Evolutionary conservation across 1,140 invertebrate species (phyloP).

Genomic region (Goniozus legneri): DNA sequence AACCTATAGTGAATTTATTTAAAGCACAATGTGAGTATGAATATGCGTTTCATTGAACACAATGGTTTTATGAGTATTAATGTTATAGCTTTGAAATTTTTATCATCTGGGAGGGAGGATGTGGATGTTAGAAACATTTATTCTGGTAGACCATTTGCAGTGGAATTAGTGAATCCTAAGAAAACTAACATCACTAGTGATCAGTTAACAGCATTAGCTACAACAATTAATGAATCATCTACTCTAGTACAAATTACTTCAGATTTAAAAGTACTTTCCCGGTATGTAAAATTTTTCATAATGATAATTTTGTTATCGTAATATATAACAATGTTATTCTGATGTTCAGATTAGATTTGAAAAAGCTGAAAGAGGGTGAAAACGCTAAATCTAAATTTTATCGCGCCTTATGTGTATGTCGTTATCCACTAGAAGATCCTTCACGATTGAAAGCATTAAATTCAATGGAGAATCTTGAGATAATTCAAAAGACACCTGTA

Average conservation of each 20-base stretch:
- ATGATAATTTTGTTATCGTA: slow-evolving; percentile 9
- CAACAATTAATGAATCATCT: slow-evolving; percentile 60
- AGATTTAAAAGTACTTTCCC: slow-evolving; percentile 63
- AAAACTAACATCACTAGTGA: slow-evolving; percentile 54
- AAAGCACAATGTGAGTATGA: slow-evolving; percentile 51
- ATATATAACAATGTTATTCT: slow-evolving; percentile 10
- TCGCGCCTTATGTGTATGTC: slow-evolving; percentile 70
- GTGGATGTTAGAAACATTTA: slow-evolving; percentile 87
- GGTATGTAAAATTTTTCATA: slow-evolving; percentile 44
- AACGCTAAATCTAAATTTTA: slow-evolving; percentile 83
- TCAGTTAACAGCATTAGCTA: slow-evolving; percentile 58
- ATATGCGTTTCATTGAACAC: background rate
- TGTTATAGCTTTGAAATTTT: slow-evolving; percentile 63
- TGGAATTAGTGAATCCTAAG: slow-evolving; percentile 75
- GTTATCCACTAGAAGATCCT: slow-evolving; percentile 28
- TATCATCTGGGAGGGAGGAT: slow-evolving; percentile 91
- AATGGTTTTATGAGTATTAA: background rate
- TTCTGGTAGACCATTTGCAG: slow-evolving; percentile 80
- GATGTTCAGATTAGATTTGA: slow-evolving; percentile 63
- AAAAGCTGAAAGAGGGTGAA: slow-evolving; percentile 80
- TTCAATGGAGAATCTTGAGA: slow-evolving; percentile 57
- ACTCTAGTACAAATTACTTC: slow-evolving; percentile 61
- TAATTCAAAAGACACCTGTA: slow-evolving; percentile 77
- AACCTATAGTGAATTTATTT: slow-evolving; percentile 57
- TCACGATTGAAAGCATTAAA: slow-evolving; percentile 57